Evolutionary conservation across 2,113 vertebrate genomes (phyloP).

Genomic region (Mohoua ochrocephala): DNA sequence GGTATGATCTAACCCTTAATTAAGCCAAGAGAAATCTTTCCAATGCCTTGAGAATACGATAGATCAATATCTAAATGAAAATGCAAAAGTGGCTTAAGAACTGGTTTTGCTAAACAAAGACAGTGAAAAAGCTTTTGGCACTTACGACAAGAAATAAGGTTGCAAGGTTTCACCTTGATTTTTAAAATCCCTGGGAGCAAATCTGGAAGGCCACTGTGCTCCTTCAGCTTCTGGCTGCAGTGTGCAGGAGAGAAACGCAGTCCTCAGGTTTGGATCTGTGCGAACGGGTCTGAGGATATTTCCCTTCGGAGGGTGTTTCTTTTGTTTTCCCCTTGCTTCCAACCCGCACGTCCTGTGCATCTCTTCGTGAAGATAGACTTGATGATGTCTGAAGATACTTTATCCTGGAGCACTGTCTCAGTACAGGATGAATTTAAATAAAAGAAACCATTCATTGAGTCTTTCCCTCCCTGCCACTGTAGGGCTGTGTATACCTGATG

Average conservation of each 20-base stretch:
- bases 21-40: not conserved
- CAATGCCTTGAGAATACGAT: not conserved
- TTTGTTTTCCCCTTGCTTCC: not conserved
- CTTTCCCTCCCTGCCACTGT: not conserved
- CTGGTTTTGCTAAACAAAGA: not conserved
- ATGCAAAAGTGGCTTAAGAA: not conserved
- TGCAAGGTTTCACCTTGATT: not conserved
- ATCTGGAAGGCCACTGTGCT: not conserved
- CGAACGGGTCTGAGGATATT: rapidly evolving
- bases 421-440: not conserved
- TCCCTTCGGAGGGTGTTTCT: not conserved
- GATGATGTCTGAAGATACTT: not conserved
- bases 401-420: not conserved
- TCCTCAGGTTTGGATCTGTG: not conserved
- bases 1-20: not conserved
- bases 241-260: not conserved
- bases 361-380: not conserved
- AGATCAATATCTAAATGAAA: not conserved
- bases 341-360: rapidly evolving
- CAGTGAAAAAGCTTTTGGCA: not conserved
- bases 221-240: not conserved
- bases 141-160: not conserved
- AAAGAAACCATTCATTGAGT: not conserved
- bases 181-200: not conserved
- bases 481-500: not conserved